phyloP scores from a whole-genome alignment of 2,797 vertebrate genomes.

The Rhinogobio ventralis region DNA sequence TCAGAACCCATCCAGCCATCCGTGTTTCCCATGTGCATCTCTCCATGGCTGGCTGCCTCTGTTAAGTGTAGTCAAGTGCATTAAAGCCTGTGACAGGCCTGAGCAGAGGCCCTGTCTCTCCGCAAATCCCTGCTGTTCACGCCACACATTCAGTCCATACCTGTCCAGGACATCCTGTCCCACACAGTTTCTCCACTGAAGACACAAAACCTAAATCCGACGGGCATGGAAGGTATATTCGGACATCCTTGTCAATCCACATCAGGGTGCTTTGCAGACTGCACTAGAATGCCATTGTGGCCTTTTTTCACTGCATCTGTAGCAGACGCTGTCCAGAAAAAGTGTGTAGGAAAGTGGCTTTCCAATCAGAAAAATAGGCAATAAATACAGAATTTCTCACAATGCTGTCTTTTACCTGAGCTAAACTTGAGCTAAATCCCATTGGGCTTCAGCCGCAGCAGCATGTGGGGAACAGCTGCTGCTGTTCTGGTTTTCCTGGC shows the following conservation, averaged over 20 bases:
- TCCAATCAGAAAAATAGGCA: slow-evolving; percentile 44
- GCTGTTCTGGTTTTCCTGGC: slow-evolving; percentile 54
- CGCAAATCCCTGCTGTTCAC: slow-evolving; percentile 35
- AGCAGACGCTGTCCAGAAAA: slow-evolving; percentile 1
- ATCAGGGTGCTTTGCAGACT: not conserved
- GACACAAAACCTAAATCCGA: not conserved
- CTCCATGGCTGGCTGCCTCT: slow-evolving; percentile 69
- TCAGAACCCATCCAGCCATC: slow-evolving; percentile 51
- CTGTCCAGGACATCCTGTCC: slow-evolving; percentile 59
- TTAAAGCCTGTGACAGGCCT: slow-evolving; percentile 71
- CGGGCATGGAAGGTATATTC: slow-evolving; percentile 2
- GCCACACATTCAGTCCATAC: slow-evolving; percentile 55
- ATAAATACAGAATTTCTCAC: slow-evolving; percentile 53
- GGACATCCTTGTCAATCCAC: slow-evolving; percentile 24
- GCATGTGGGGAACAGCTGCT: slow-evolving; percentile 58
- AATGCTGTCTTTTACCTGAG: slow-evolving; percentile 52
- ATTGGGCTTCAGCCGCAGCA: slow-evolving; percentile 40
- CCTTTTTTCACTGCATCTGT: slow-evolving; percentile 17
- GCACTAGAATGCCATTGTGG: slow-evolving; percentile 20
- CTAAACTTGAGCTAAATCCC: slow-evolving; percentile 52
- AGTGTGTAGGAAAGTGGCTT: slow-evolving; percentile 33
- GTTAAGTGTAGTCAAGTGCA: slow-evolving; percentile 72
- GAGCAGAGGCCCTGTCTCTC: slow-evolving; percentile 62
- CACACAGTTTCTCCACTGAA: slow-evolving; percentile 55
- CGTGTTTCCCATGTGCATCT: slow-evolving; percentile 56